Evolutionary conservation across 23 tunicate genomes (phyloP), one percentile per base, ranked within the genome.

Genomic region (Oikopleura vanhoeffeni): DNA sequence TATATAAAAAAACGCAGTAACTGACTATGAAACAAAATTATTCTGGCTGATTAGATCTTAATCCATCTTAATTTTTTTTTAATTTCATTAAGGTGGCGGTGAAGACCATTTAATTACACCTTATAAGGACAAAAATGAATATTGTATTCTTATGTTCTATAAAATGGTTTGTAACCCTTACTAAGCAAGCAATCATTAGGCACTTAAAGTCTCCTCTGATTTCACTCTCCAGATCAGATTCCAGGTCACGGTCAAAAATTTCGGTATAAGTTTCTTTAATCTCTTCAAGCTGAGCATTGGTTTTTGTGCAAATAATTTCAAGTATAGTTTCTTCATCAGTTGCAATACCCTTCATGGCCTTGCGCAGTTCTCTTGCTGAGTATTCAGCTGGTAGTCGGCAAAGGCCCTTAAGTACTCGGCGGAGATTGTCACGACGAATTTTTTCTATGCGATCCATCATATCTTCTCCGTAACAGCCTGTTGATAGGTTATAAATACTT

Each of bases 301-400:
- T 67, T 83, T 94, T 89, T 0, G 98, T 94, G 95, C 91, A 93
- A 41, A 93, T 41, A n/a, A 93, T 88, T 76, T 93, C 98, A 13
- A 93, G 87, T 13, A 93, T 85, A 2, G 85, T 88, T 28, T 87
- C 91, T 67, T 93, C 98, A 49, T 94, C 98, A 1, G 98, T 94
- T 34, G 91, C 94, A 40, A 88, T 82, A 41, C 98, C 98, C 84
- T 93, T 90, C 85, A 93, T 71, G 8, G 98, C 98, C 58, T 93
- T 93, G 30, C 95, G 85, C 41, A 93, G 36, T 1, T 71, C 34
- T 18, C 79, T 33, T 13, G 79, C 79, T 2, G 79, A 33, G 32
- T 24, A 71, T 71, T 71, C 79, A 28, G 79, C 2, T 3, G 79
- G 79, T 2, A 3, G 2, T 24, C 79, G 27, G 27, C 34, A 18